phyloP scores from a whole-genome alignment of 2,888 invertebrate species.

The Tetranychus truncatus region DNA sequence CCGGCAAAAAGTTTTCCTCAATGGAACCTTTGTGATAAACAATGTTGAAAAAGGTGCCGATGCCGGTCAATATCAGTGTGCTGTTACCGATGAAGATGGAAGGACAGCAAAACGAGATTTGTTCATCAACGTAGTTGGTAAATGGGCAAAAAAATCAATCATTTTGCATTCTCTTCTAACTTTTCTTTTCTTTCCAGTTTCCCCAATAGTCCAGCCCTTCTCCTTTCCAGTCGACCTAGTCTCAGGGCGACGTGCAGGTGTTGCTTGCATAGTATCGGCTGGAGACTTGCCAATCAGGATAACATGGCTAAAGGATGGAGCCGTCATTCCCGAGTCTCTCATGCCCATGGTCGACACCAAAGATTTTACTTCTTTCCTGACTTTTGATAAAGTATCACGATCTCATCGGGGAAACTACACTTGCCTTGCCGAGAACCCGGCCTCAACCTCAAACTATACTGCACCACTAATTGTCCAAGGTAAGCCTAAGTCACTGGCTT shows the following conservation, averaged over 20 bases:
- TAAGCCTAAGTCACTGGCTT: not conserved
- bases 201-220: constrained; percentile 42
- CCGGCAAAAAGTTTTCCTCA: constrained; percentile 31
- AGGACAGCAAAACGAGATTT: constrained; percentile 22
- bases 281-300: constrained; percentile 25
- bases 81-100: constrained; percentile 31
- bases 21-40: constrained; percentile 32
- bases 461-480: constrained; percentile 25
- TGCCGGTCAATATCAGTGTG: constrained; percentile 33
- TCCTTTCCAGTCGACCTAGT: constrained; percentile 33
- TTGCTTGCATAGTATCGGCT: constrained; percentile 33
- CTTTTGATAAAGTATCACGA: constrained; percentile 30
- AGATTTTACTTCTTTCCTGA: constrained; percentile 30
- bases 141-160: not conserved
- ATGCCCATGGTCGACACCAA: constrained; percentile 26
- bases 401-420: constrained; percentile 31
- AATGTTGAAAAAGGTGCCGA: constrained; percentile 33
- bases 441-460: constrained; percentile 28
- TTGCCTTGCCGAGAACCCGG: constrained; percentile 31
- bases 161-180: not conserved
- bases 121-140: constrained; percentile 14
- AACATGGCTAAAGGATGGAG: constrained; percentile 24
- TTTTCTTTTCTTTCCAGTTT: not conserved
- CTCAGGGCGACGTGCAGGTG: constrained; percentile 33
- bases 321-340: constrained; percentile 28